Evolutionary conservation across 2,888 invertebrate genomes (phyloP).

Genomic region (Atrina japonica): DNA sequence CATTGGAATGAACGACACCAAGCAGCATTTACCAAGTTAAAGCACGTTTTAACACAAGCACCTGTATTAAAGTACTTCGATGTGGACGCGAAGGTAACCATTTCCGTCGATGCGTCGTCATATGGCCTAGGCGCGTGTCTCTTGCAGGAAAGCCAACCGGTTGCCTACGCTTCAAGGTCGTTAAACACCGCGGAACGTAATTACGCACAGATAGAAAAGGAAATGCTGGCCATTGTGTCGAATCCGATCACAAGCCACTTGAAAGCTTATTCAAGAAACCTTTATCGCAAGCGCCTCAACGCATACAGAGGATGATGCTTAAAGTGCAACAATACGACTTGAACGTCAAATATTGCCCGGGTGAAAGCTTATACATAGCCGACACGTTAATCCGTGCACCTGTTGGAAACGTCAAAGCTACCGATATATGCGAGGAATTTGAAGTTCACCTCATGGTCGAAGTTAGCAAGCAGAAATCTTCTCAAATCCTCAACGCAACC

Average conservation of each 20-base stretch:
- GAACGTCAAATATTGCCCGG: constrained; percentile 31
- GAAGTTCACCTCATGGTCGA: constrained; percentile 29
- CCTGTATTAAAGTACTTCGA: constrained; percentile 51
- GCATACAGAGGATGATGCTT: constrained; percentile 45
- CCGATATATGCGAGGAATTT: constrained; percentile 1
- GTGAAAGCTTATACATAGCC: constrained; percentile 33
- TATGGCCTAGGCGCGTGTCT: constrained; percentile 57
- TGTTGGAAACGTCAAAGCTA: neutral
- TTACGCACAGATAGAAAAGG: constrained; percentile 60
- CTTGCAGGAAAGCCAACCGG: constrained; percentile 54
- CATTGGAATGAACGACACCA: constrained; percentile 29
- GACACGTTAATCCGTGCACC: constrained; percentile 44
- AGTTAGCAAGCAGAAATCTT: constrained; percentile 16
- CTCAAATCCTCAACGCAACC: constrained; percentile 25
- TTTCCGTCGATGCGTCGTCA: constrained; percentile 53
- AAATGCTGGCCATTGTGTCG: constrained; percentile 53
- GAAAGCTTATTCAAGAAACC: constrained; percentile 36
- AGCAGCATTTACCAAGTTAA: neutral
- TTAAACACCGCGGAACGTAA: constrained; percentile 53
- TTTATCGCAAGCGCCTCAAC: constrained; percentile 32
- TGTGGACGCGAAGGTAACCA: constrained; percentile 36
- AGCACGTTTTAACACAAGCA: constrained; percentile 8
- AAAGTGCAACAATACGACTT: constrained; percentile 40
- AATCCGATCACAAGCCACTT: constrained; percentile 62
- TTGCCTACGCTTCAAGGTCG: constrained; percentile 60